Percentiles rank a stretch among this genome's conserved stretches.
These are phyloP conservation scores for Baccha elongata DNA, from an alignment of 2,888 invertebrate genomes.

Conservation along the genomic window DNA sequence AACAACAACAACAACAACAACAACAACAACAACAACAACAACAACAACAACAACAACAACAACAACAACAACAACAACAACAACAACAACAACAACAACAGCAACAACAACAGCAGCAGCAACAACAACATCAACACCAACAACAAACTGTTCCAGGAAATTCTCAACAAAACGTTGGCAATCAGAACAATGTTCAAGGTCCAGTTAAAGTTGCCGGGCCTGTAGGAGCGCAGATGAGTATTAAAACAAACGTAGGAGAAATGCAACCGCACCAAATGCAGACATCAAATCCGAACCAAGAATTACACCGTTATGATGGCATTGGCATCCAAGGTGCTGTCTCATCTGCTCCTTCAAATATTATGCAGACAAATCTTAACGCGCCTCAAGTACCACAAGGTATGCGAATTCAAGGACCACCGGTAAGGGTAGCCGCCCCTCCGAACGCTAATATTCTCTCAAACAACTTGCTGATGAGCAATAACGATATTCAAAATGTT, in stretches of 20 bases:
- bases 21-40: slow-evolving; percentile 79
- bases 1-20: slow-evolving; percentile 75
- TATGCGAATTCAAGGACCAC: slow-evolving; percentile 80
- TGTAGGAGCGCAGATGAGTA: slow-evolving; percentile 64
- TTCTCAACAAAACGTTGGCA: slow-evolving; percentile 64
- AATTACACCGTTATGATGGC: slow-evolving; percentile 80
- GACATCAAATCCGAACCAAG: slow-evolving; percentile 77
- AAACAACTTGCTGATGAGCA: slow-evolving; percentile 76
- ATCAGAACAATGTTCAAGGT: slow-evolving; percentile 57
- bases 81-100: slow-evolving; percentile 71
- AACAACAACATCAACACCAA: slow-evolving; percentile 79
- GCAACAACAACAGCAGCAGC: slow-evolving; percentile 82
- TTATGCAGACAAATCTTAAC: slow-evolving; percentile 76
- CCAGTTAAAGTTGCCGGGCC: slow-evolving; percentile 44
- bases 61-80: slow-evolving; percentile 63
- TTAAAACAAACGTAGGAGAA: slow-evolving; percentile 76
- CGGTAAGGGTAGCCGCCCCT: slow-evolving; percentile 77
- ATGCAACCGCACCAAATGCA: slow-evolving; percentile 78
- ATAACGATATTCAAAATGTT: slow-evolving; percentile 72
- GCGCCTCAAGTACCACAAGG: slow-evolving; percentile 78
- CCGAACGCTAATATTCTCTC: slow-evolving; percentile 77
- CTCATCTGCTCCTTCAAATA: slow-evolving; percentile 75
- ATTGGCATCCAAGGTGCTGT: slow-evolving; percentile 78
- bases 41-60: slow-evolving; percentile 80
- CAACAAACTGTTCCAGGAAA: slow-evolving; percentile 69